A percentile compares a stretch with the other conserved stretches of the same genome.
These are phyloP conservation scores for Lasioglossum villosulum DNA, from an alignment of 2,888 invertebrate species.

Conservation along the genomic window DNA sequence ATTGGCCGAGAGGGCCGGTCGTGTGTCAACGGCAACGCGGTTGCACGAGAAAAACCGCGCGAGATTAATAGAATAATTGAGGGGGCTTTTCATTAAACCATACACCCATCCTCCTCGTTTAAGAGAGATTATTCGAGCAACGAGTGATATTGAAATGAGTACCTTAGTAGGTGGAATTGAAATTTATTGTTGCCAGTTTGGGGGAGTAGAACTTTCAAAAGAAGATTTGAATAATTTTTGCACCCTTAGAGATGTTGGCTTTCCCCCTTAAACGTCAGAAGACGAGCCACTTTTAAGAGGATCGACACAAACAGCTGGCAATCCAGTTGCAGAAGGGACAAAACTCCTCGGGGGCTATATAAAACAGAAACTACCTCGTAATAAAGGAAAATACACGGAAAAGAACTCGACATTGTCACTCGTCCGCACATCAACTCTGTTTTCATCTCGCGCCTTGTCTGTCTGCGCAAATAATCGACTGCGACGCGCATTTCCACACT, in stretches of 20 bases:
- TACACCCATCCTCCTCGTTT: not conserved
- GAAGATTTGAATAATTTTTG: not conserved
- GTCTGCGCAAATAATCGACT: not conserved
- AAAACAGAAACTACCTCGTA: not conserved
- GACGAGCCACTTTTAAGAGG: not conserved
- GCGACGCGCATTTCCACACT: not conserved
- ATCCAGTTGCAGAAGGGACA: not conserved
- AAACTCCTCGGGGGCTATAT: not conserved
- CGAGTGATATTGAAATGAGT: not conserved
- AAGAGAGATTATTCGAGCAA: not conserved
- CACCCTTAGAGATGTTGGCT: not conserved
- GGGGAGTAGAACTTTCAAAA: not conserved
- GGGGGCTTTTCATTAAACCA: not conserved
- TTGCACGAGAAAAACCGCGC: not conserved
- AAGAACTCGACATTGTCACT: not conserved
- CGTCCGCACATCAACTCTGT: not conserved
- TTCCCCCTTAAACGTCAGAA: not conserved
- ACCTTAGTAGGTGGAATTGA: not conserved
- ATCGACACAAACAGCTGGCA: not conserved
- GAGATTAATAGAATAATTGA: constrained; percentile 11
- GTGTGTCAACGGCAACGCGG: not conserved
- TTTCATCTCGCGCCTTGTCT: not conserved
- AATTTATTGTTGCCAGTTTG: not conserved
- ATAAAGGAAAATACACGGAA: not conserved
- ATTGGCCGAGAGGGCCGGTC: not conserved